These are phyloP conservation scores for Dryobates pubescens DNA, from an alignment of 2,797 vertebrate species.

Conservation along the genomic window DNA sequence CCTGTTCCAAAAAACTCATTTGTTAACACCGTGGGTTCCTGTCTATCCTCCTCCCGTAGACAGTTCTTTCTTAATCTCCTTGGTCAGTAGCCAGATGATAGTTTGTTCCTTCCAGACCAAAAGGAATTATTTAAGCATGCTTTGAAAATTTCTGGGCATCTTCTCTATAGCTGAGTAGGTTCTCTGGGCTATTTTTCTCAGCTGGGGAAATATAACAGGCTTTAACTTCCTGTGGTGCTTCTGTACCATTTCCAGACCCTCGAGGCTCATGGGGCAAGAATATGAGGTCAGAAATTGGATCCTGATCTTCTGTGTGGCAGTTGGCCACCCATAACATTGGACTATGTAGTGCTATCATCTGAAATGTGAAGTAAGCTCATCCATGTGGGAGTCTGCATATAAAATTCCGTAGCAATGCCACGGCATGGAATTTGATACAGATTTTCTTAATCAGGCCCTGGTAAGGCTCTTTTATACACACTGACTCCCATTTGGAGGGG, in stretches of 20 bases:
- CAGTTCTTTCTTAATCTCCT: neutral
- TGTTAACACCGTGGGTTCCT: neutral
- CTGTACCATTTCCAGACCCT: constrained; percentile 13
- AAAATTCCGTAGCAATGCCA: neutral
- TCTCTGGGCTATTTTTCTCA: neutral
- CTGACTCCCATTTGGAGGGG: neutral
- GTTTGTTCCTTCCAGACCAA: neutral
- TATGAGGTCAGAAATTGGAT: neutral
- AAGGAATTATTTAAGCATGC: neutral
- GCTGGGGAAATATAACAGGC: neutral
- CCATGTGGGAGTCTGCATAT: neutral
- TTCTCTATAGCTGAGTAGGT: neutral
- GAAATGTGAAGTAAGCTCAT: neutral
- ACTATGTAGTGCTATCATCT: neutral
- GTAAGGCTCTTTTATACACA: neutral
- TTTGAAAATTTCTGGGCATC: neutral
- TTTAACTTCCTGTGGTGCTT: neutral
- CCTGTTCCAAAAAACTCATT: neutral
- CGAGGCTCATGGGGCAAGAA: neutral
- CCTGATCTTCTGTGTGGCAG: neutral
- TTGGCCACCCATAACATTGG: neutral
- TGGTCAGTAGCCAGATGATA: neutral
- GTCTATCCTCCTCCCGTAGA: neutral
- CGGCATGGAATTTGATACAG: neutral
- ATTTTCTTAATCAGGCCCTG: neutral